Percentiles rank a stretch among this genome's conserved stretches.
Evolutionary conservation across 2,797 vertebrate species (phyloP).

Genomic region (Sandelia bainsii): DNA sequence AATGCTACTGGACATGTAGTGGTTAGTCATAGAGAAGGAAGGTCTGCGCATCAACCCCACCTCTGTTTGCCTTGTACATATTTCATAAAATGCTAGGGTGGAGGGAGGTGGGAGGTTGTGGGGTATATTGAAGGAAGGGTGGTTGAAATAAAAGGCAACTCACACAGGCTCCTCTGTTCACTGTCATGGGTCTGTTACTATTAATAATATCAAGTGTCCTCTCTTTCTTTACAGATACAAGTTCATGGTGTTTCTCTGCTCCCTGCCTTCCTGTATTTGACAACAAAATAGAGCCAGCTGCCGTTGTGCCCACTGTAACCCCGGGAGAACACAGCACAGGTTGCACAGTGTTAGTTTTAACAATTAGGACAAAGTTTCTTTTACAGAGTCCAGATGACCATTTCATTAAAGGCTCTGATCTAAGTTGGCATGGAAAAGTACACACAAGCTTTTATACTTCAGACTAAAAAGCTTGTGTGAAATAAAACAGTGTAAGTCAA

Average conservation of each 20-base stretch:
- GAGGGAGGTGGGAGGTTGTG: constrained; percentile 72
- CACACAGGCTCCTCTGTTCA: constrained; percentile 86
- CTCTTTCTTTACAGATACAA: constrained; percentile 77
- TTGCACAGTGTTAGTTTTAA: constrained; percentile 81
- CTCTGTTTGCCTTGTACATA: constrained; percentile 90
- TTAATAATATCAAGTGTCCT: constrained; percentile 87
- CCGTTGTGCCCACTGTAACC: constrained; percentile 70
- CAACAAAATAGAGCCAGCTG: constrained; percentile 85
- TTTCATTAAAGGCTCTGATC: constrained; percentile 65
- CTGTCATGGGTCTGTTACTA: constrained; percentile 85
- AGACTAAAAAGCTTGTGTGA: constrained; percentile 7
- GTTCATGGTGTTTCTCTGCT: constrained; percentile 78
- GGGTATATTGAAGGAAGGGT: constrained; percentile 75
- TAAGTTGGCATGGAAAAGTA: constrained; percentile 71
- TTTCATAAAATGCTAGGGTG: constrained; percentile 85
- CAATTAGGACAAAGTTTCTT: constrained; percentile 82
- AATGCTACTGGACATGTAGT: constrained; percentile 87
- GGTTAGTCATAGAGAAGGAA: constrained; percentile 86
- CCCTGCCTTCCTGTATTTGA: constrained; percentile 83
- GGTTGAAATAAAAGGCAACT: constrained; percentile 84
- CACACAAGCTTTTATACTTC: constrained; percentile 39
- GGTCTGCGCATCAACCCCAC: constrained; percentile 86
- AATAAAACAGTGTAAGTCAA: constrained; percentile 42
- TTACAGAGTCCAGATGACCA: constrained; percentile 82
- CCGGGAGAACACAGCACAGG: constrained; percentile 78